These are phyloP conservation scores for Acrobasis repandana DNA, from an alignment of 2,888 invertebrate species.

Conservation along the genomic window DNA sequence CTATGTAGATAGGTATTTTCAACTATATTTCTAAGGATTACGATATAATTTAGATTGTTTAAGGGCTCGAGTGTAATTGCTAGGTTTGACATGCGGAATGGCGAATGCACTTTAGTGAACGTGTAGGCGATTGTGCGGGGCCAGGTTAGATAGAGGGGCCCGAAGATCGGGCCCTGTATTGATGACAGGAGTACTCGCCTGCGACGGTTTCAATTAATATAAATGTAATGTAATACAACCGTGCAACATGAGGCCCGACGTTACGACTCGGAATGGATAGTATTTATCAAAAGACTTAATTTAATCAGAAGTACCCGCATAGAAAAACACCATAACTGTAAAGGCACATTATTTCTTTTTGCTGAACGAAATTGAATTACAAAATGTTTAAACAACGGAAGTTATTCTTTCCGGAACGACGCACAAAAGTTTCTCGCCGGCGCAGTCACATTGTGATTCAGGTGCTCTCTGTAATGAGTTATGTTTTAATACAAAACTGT, in stretches of 20 bases:
- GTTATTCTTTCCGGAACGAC: neutral
- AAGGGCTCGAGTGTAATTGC: constrained; percentile 48
- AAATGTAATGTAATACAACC: constrained; percentile 52
- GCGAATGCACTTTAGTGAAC: constrained; percentile 78
- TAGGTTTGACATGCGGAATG: constrained; percentile 69
- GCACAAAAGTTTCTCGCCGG: constrained; percentile 12
- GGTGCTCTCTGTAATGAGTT: constrained; percentile 20
- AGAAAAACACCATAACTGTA: neutral
- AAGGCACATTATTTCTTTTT: neutral
- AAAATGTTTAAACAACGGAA: neutral
- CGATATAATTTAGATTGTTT: constrained; percentile 39
- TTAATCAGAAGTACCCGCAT: neutral
- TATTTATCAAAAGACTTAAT: constrained; percentile 16
- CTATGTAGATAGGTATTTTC: constrained; percentile 32
- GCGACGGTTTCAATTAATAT: constrained; percentile 74
- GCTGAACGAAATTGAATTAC: neutral
- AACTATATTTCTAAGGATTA: constrained; percentile 33
- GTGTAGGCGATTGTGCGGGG: constrained; percentile 61
- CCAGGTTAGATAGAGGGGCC: constrained; percentile 79
- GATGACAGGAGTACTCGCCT: constrained; percentile 74
- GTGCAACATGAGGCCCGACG: constrained; percentile 22
- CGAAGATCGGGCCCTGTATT: constrained; percentile 51
- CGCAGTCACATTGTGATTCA: constrained; percentile 14
- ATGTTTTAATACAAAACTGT: constrained; percentile 17
- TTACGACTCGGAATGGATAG: constrained; percentile 1